A percentile compares a stretch with the other conserved stretches of the same genome.
Conservation (phyloP, 2,113 vertebrate genomes). For the Mus pahari region DNA sequence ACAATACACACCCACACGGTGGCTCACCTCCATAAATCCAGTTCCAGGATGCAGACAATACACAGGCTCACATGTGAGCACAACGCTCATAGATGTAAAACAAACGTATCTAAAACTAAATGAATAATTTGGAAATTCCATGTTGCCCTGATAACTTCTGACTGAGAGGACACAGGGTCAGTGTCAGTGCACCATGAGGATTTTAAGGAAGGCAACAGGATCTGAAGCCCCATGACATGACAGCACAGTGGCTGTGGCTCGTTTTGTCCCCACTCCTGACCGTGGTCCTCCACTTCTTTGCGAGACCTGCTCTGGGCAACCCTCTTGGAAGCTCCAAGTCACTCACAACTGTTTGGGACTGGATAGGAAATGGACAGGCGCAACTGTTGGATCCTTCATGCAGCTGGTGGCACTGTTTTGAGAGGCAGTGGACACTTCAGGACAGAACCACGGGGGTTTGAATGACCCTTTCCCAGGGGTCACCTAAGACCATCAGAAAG, state of each 20-base stretch:
- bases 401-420: neutral
- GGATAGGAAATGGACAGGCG: too few relatives aligned
- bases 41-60: neutral
- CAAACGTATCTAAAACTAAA: neutral
- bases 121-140: neutral
- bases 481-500: neutral
- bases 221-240: neutral
- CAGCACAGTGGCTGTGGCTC: rapidly evolving
- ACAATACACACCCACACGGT: too few relatives aligned
- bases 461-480: neutral
- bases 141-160: neutral
- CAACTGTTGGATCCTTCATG: too few relatives aligned
- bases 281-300: neutral
- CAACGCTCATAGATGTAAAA: neutral
- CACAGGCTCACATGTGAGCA: neutral
- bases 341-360: neutral
- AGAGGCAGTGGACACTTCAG: neutral
- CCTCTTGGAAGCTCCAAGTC: neutral
- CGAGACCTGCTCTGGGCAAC: neutral
- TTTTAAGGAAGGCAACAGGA: rapidly evolving
- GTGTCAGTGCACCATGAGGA: neutral
- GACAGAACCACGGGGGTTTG: neutral
- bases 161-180: neutral
- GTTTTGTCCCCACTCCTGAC: neutral
- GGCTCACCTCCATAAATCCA: neutral